Evolutionary conservation across 2,797 vertebrate species (phyloP), one percentile per base, ranked within the genome.

Genomic region (Eremophila alpestris): DNA sequence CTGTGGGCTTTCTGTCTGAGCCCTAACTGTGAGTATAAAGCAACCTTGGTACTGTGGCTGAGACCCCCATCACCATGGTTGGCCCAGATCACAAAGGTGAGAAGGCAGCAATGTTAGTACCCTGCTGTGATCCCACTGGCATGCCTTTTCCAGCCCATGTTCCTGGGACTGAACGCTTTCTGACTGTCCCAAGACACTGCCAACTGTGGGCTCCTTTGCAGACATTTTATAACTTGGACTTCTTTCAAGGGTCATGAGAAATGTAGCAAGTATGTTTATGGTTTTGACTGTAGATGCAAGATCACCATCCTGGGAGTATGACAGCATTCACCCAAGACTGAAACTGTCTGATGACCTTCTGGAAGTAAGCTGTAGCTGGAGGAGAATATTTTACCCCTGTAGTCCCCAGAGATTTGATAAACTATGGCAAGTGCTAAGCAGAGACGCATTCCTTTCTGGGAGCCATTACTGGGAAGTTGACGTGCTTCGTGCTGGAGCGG

Each of bases 401-500:
- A 65, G 92, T 3, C 91, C 97, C 22, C 82, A 87, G 70, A 97
- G 97, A 40, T 98, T 98, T 16, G 82, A 97, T 91, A 89, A 88
- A 38, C 93, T 98, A 52, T 96, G 97, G 96, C 98, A 98, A 75
- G 97, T 98, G 55, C 76, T 98, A 94, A 95, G 96, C 58, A 97
- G 97, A 54, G 97, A 98, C 5, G 94, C 95, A 36, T 98, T 97
- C 83, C 90, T 96, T 12, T 97, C 98, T 4, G 98, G 98, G 27
- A 98, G 97, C 90, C 97, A 98, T 93, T 98, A 98, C 71, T 98
- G 97, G 97, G 98, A 98, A 84, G 97, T 97, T 89, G 98, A 98
- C 63, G n/a, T 98, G 63, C 96, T 97, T 65, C 91, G 73, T 34
- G 97, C 97, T 20, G 97, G 96, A 76, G n/a, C 56, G 34, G 97